Conservation (phyloP, 2,113 vertebrate genomes). For the Pontoporia blainvillei region DNA sequence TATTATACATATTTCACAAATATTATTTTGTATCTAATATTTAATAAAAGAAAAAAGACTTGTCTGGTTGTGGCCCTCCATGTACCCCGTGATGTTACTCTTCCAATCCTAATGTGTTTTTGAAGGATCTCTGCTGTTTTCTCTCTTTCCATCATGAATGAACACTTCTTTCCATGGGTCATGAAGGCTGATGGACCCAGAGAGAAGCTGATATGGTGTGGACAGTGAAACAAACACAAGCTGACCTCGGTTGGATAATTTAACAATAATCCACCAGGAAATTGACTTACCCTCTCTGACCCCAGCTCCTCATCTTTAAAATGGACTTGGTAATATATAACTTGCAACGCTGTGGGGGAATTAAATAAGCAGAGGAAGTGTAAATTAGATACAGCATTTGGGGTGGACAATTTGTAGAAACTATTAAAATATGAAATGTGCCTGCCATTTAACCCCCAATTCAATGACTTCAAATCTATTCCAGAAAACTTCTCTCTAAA, state of each 20-base stretch:
- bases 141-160: not conserved
- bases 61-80: not conserved
- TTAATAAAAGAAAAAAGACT: not conserved
- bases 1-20: not conserved
- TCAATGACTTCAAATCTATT: not conserved
- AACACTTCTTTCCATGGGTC: not conserved
- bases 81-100: not conserved
- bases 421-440: conserved; percentile 1
- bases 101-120: not conserved
- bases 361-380: not conserved
- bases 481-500: not conserved
- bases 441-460: not conserved
- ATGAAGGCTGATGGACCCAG: not conserved
- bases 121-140: not conserved
- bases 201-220: not conserved
- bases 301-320: not conserved
- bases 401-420: not conserved
- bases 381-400: not conserved
- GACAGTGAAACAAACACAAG: not conserved
- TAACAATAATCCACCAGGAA: not conserved
- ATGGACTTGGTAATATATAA: not conserved
- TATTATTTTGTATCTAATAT: not conserved
- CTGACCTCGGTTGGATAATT: not conserved
- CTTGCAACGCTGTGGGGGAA: not conserved
- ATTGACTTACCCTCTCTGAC: not conserved